Evolutionary conservation across 1,140 invertebrate genomes (phyloP), one percentile per base, ranked within the genome.

Genomic region (Apis laboriosa): DNA sequence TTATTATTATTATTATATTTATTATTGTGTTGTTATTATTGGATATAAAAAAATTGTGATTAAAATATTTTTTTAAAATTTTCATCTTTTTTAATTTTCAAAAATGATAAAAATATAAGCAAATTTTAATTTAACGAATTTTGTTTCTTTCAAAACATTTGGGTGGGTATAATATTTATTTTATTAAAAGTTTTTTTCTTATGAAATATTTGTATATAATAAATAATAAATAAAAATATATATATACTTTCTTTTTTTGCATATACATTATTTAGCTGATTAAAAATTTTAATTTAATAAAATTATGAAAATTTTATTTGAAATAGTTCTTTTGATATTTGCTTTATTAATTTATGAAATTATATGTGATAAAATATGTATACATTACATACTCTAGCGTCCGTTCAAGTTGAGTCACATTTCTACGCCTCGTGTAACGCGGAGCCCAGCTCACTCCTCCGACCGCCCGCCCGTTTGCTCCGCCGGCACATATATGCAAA

Each of bases 341-440:
- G 19, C 19, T 61, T 77, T 61, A 68, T 68, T 68, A n/a, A 58
- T 8, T 70, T 8, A 1, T 24, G 43, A 53, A 64, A 55, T 56
- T 70, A 55, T 17, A 19, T 17, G 28, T 63, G 67, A 49, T 15
- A 60, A 55, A 71, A 83, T n/a, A 11, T 13, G 3, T 67, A 60
- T 76, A 58, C 28, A 56, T 70, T 24, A 67, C 75, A 49, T 43
- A 74, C 67, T 76, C 71, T 83, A 75, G 67, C 74, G 61, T 81
- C 53, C 73, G 56, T 71, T 76, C 19, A 63, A 76, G 77, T 84
- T 72, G 71, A 75, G 81, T 74, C 34, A 58, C 60, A 43, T 64
- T 58, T 64, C 24, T 78, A 64, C 80, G 63, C 88, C 28, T 89
- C 88, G 85, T 89, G 85, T 89, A 89, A 82, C 85, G 15, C 28